phyloP scores from a whole-genome alignment of 2,888 invertebrate genomes.

The Drosophila prostipennis region DNA sequence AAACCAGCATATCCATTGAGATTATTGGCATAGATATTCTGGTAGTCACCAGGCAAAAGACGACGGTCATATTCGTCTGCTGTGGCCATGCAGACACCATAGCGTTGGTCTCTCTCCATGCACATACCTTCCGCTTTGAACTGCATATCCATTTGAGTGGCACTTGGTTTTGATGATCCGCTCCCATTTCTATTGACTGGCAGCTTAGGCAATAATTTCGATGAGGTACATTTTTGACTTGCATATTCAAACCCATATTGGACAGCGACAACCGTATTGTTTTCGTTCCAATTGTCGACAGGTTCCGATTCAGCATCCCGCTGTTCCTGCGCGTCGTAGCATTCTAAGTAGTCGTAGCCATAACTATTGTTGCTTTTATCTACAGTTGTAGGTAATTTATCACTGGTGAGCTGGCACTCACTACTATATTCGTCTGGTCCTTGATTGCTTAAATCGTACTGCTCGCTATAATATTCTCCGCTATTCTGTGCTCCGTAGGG shows the following conservation, averaged over 20 bases:
- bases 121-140: conserved; percentile 74
- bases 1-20: conserved; percentile 53
- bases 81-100: conserved; percentile 73
- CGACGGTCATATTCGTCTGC: conserved; percentile 44
- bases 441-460: conserved; percentile 33
- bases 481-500: conserved; percentile 62
- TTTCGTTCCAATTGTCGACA: conserved; percentile 57
- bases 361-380: conserved; percentile 39
- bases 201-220: conserved; percentile 76
- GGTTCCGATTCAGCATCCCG: conserved; percentile 7
- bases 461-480: conserved; percentile 53
- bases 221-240: conserved; percentile 19
- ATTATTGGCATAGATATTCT: conserved; percentile 40
- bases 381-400: conserved; percentile 87
- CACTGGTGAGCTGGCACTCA: conserved; percentile 54
- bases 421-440: conserved; percentile 20
- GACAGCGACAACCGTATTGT: conserved; percentile 7
- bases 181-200: conserved; percentile 68
- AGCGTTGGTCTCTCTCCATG: conserved; percentile 51
- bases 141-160: not conserved
- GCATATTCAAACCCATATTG: conserved; percentile 35
- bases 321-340: conserved; percentile 17
- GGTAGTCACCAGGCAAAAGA: conserved; percentile 56
- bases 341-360: conserved; percentile 37
- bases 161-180: not conserved